Base-by-base conservation (phyloP, 1,140 invertebrate genomes). In the Parapsyche elsis region DNA sequence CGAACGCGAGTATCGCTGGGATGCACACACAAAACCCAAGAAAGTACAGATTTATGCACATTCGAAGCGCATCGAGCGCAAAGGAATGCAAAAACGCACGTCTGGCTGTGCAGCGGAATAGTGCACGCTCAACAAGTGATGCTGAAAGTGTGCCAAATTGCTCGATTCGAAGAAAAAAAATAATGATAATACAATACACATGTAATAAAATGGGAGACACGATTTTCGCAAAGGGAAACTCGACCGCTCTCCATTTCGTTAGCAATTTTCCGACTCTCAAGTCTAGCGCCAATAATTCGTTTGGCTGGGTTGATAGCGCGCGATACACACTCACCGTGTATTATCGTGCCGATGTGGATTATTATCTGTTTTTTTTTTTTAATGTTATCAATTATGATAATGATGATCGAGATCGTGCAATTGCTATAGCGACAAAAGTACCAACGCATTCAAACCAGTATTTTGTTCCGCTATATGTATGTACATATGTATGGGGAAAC, bases 71-170 rank as follows among this genome's bases (percentile, higher is more conserved):
- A 67, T 26, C 24, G 14, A 67, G 64, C 64, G 64, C 26, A 26
- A 67, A 67, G 24, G 23, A 67, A 67, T 67, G 64, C 64, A 61
- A 38, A 38, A 38, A 38, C 49, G 49, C 49, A 53, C 49, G 12
- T 1, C 30, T 38, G 30, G 2, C 4, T 1, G 16, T 19, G 49
- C 49, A 53, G 2, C 49, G 57, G 57, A 61, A 61, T 9, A 19
- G 57, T 61, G 57, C 57, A 61, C 21, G 57, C 16, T n/a, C 49
- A 53, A 53, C 49, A 53, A 53, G n/a, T 19, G 57, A 61, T 19
- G 16, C 57, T 19, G 21, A n/a, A 61, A 61, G 57, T 21, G 57
- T 61, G 57, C 57, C 57, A 21, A 61, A 53, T n/a, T 19, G 49
- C 10, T 53, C 16, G 7, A 38, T 4, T 38, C 30, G 1, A 38